These are phyloP conservation scores for Rotaria magnacalcarata DNA, from an alignment of 2,888 invertebrate genomes.

Conservation along the genomic window DNA sequence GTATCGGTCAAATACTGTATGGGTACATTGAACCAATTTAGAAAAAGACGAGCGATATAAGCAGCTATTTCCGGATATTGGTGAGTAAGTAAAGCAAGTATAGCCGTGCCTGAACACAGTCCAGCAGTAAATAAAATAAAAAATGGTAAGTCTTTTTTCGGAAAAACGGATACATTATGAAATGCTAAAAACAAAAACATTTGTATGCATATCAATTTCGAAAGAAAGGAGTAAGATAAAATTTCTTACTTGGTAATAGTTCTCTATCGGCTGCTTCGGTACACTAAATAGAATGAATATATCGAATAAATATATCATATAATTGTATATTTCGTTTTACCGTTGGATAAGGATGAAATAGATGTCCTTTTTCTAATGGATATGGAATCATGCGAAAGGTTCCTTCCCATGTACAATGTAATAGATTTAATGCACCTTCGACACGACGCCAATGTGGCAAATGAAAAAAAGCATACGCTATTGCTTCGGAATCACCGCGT, in stretches of 20 bases:
- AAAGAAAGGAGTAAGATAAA: constrained; percentile 36
- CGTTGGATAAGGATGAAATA: constrained; percentile 84
- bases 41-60: constrained; percentile 70
- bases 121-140: constrained; percentile 86
- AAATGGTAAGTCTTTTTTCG: constrained; percentile 83
- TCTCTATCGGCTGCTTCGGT: constrained; percentile 87
- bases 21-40: constrained; percentile 39
- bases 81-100: constrained; percentile 79
- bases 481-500: constrained; percentile 89
- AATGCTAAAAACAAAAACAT: constrained; percentile 63
- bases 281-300: constrained; percentile 60
- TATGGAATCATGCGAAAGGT: constrained; percentile 84
- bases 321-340: background rate
- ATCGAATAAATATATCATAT: background rate
- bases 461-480: constrained; percentile 92
- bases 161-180: constrained; percentile 85
- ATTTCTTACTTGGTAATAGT: constrained; percentile 69
- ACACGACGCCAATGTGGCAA: constrained; percentile 91
- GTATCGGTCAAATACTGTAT: constrained; percentile 37
- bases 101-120: constrained; percentile 81
- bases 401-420: constrained; percentile 88
- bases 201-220: too few species aligned
- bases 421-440: constrained; percentile 82
- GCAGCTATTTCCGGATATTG: constrained; percentile 87
- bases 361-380: constrained; percentile 79